Evolutionary conservation across 1,140 invertebrate species (phyloP).

Genomic region (Drosophila subpulchrella): DNA sequence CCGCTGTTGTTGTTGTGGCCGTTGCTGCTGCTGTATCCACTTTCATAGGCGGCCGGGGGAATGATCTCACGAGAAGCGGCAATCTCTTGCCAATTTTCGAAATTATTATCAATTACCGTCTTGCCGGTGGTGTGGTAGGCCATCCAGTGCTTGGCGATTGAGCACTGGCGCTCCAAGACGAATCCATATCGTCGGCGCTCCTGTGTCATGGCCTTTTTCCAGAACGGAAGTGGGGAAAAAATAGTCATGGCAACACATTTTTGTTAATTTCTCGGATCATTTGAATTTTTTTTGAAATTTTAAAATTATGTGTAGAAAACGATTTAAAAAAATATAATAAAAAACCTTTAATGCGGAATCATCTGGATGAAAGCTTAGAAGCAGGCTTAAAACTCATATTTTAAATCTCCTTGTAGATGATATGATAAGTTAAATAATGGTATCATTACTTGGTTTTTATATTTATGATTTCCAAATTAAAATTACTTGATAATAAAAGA

Average conservation of each 20-base stretch:
- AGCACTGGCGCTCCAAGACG: constrained; percentile 95
- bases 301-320: no score
- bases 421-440: no score
- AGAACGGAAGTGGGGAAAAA: constrained; percentile 30
- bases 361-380: no score
- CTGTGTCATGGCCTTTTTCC: constrained; percentile 94
- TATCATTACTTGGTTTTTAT: no score
- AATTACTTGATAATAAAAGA: no score
- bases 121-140: constrained; percentile 93
- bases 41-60: constrained; percentile 77
- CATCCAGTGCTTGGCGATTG: constrained; percentile 95
- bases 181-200: constrained; percentile 96
- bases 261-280: background rate
- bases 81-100: constrained; percentile 95
- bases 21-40: constrained; percentile 56
- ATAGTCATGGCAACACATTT: background rate
- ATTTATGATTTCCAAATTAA: no score
- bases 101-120: constrained; percentile 90
- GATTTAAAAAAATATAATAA: no score
- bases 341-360: no score
- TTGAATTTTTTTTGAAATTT: background rate
- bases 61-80: constrained; percentile 93
- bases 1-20: constrained; percentile 40
- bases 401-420: no score
- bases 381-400: no score